Evolutionary conservation across 2,797 vertebrate species (phyloP), one percentile per base, ranked within the genome.

Genomic region (Crax fasciolata): DNA sequence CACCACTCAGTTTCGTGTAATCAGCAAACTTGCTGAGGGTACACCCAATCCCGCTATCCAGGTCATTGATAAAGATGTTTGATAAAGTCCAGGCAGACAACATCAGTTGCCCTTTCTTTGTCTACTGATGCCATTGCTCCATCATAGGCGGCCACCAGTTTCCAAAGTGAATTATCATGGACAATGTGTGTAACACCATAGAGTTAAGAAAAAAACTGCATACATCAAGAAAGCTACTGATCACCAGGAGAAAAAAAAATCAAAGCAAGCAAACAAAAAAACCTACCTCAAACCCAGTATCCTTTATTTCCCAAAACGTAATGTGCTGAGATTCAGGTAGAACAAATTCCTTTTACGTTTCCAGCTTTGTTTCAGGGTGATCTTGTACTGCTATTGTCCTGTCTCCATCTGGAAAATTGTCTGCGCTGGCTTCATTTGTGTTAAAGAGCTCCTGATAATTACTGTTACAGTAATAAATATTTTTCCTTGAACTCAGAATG

Each of bases 371-470:
- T 67, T 13, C 66, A 83, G 71, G 49, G 65, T 70, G 20, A 30
- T 81, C 39, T 39, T 13, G 19, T 73, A 86, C 19, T 32, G 43
- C 48, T 51, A 79, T 41, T 49, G 25, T 71, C 30, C 61, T 70
- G 49, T 57, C 39, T 68, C 57, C 17, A 5, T 20, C 20, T 48
- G 24, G 5, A 30, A 57, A 61, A 32, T 38, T 14, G 4, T 68
- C 38, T 4, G 18, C 43, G 51, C 79, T 52, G 51, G 30, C 68
- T 87, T 62, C 30, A 46, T 23, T 65, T 91, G 11, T 92, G 48
- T 74, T 70, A 79, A 93, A 77, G 44, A 63, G 59, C 41, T 92
- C 55, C 48, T 73, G 52, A 81, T 77, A 84, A 89, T 86, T 85
- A 71, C 32, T 52, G 39, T 72, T 46, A n/a, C 15, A 91, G n/a